These are phyloP conservation scores for Philonicus albiceps DNA, from an alignment of 2,888 invertebrate species.

Conservation along the genomic window DNA sequence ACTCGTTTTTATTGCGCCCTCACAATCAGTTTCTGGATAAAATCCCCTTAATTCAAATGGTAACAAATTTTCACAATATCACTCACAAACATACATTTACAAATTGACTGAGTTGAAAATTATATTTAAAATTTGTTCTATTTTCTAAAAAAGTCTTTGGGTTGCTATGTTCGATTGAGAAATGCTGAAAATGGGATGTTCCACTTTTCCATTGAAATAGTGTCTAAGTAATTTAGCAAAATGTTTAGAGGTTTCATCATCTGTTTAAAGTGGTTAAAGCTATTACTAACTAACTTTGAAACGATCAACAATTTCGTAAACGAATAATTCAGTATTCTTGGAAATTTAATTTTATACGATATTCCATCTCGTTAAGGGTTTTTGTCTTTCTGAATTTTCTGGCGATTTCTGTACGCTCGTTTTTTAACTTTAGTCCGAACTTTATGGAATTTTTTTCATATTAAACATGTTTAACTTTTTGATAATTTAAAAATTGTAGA, in stretches of 20 bases:
- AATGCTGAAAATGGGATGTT: background rate
- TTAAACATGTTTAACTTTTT: no score
- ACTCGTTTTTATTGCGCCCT: background rate
- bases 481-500: no score
- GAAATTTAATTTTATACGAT: no score
- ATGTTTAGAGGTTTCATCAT: background rate
- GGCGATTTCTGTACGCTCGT: no score
- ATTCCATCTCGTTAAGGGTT: no score
- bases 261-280: background rate
- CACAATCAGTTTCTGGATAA: background rate
- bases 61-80: background rate
- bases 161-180: background rate
- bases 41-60: background rate
- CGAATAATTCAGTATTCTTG: no score
- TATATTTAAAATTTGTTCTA: background rate
- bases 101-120: background rate
- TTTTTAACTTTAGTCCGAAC: no score
- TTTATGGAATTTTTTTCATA: no score
- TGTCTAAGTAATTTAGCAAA: background rate
- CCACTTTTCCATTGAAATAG: background rate
- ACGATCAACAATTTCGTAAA: no score
- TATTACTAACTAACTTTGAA: background rate
- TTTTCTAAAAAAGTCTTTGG: background rate
- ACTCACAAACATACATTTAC: background rate
- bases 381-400: no score